These are phyloP conservation scores for Copsychus sechellarum DNA, from an alignment of 2,113 vertebrate genomes.

Conservation along the genomic window DNA sequence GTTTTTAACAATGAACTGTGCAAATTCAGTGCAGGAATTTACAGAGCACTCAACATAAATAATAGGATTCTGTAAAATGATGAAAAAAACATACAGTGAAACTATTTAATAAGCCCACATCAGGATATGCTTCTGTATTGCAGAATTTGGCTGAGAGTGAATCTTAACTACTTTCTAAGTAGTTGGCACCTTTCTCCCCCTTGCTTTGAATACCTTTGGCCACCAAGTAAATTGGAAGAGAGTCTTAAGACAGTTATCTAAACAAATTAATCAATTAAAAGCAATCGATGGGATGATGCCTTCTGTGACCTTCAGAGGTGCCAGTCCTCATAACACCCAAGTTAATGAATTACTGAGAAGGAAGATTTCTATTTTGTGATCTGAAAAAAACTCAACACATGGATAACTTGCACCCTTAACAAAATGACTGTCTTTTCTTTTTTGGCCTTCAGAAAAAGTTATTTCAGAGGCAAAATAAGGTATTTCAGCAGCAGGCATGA, in stretches of 20 bases:
- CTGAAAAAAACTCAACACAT: rapidly evolving
- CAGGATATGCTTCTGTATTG: not conserved
- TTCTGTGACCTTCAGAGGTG: not conserved
- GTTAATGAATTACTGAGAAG: not conserved
- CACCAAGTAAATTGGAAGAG: not conserved
- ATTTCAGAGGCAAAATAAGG: not conserved
- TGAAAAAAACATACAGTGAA: not conserved
- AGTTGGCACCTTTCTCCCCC: not conserved
- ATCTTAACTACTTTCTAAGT: not conserved
- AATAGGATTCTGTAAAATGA: not conserved
- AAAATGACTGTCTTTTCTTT: not conserved
- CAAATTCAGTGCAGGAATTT: not conserved
- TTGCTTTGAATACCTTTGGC: not conserved
- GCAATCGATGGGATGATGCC: not conserved
- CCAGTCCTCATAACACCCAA: not conserved
- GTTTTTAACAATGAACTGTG: not conserved
- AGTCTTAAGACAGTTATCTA: not conserved
- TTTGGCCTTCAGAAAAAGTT: not conserved
- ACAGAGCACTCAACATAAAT: not conserved
- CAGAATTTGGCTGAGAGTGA: not conserved
- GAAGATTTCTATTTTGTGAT: not conserved
- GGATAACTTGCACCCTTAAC: not conserved
- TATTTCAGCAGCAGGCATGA: not conserved
- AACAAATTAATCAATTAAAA: not conserved
- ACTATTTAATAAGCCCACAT: not conserved